Evolutionary conservation across 2,113 vertebrate genomes (phyloP).

Genomic region (Notarius quadriscutis): DNA sequence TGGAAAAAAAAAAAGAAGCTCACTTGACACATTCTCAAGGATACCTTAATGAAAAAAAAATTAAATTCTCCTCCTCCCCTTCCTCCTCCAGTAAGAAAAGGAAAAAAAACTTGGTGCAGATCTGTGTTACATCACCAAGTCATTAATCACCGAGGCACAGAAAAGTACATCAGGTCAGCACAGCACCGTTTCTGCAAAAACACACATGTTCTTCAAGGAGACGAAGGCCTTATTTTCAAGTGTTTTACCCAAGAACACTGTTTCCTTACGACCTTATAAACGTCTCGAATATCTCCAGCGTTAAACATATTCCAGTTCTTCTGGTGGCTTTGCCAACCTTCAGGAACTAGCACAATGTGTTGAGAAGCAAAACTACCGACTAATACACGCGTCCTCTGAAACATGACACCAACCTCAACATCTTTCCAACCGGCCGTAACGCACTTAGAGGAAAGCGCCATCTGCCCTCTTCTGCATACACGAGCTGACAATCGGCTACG

Average conservation of each 20-base stretch:
- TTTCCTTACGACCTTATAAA: too few relatives aligned
- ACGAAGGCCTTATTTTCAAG: not conserved
- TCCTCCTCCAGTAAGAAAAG: not conserved
- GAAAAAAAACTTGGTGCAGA: not conserved
- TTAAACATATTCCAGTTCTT: not conserved
- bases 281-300: not conserved
- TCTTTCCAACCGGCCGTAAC: too few relatives aligned
- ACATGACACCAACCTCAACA: too few relatives aligned
- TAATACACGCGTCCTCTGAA: too few relatives aligned
- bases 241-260: not conserved
- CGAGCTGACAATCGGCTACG: too few relatives aligned
- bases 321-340: too few relatives aligned
- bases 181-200: not conserved
- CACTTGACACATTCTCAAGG: not conserved
- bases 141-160: not conserved
- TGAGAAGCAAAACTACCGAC: too few relatives aligned
- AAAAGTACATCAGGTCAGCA: slow-evolving; percentile 10
- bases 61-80: not conserved
- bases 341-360: not conserved
- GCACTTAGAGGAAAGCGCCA: too few relatives aligned
- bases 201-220: not conserved
- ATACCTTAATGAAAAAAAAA: not conserved
- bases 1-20: not conserved
- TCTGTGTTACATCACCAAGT: not conserved
- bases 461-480: too few relatives aligned